Evolutionary conservation across 2,888 invertebrate genomes (phyloP).

Genomic region (Dione vanillae): DNA sequence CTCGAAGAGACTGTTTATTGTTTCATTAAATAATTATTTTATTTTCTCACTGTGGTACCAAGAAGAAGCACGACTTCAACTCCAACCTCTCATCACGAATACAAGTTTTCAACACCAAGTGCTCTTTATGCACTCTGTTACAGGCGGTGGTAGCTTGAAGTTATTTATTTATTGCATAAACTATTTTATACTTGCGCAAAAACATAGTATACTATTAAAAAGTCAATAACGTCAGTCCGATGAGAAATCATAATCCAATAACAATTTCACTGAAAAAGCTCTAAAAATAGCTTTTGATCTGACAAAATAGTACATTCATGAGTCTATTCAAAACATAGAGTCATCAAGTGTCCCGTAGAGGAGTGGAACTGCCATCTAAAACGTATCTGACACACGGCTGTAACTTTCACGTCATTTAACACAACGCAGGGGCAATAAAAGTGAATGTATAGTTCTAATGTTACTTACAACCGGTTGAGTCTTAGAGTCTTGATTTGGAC

Average conservation of each 20-base stretch:
- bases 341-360: constrained; percentile 6
- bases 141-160: background rate
- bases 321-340: constrained; percentile 19
- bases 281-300: background rate
- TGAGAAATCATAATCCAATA: background rate
- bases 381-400: constrained; percentile 27
- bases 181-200: too few species aligned
- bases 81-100: too few species aligned
- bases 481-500: constrained; percentile 18
- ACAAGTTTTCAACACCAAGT: too few species aligned
- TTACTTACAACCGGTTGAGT: constrained; percentile 17
- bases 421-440: constrained; percentile 21
- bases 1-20: too few species aligned
- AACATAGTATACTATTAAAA: constrained; percentile 10
- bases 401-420: constrained; percentile 23
- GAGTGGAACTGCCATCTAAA: constrained; percentile 13
- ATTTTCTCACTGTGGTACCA: too few species aligned
- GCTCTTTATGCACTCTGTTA: too few species aligned
- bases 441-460: constrained; percentile 26
- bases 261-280: background rate
- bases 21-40: too few species aligned
- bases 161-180: background rate
- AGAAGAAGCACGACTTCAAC: too few species aligned
- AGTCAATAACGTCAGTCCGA: background rate
- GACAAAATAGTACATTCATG: background rate